Base-by-base conservation (phyloP, 2,888 invertebrate genomes). In the Harpalus rubripes region DNA sequence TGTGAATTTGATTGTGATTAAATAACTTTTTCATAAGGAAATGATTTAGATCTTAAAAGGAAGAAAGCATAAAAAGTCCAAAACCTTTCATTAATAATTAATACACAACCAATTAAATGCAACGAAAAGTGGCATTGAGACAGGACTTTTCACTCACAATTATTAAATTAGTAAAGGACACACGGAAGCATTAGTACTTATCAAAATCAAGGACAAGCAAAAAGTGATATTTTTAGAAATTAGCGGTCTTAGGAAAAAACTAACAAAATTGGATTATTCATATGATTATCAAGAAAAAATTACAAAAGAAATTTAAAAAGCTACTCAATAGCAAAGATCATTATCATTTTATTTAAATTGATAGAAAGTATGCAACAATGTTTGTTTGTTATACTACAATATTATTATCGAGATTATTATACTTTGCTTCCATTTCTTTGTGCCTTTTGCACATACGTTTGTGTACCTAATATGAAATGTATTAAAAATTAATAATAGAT, bases 1-100 rank as follows among this genome's bases (percentile, higher is more conserved):
- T 63, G 63, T 63, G 8, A 26, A 63, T 63, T 2, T 26, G 22
- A 63, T 63, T 63, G 5, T 52, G 44, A 52, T 52, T 63, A 63
- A 63, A 63, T 63, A 26, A 26, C 16, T 72, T 72, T 72, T 72
- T 72, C n/a, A 72, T 39, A 15, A 72, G 68, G 68, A 72, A 72
- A 15, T 39, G 32, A 52, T 18, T 63, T 15, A 7, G 32, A 26
- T 26, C 18, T 32, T 32, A 65, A 65, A 65, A 65, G 26, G 63
- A 63, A 63, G 63, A 63, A 63, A 63, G 63, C 22, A 22, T 63
- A 63, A 63, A 63, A 63, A 63, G 10, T 63, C 32, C 10, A 26
- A 63, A 63, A 22, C 63, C 22, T 12, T 0, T 63, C 63, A 63
- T 63, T 63, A 63, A 63, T 63, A 18, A 61, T 65, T 26, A 32